Evolutionary conservation across 2,113 vertebrate genomes (phyloP).

Genomic region (Elgaria multicarinata): DNA sequence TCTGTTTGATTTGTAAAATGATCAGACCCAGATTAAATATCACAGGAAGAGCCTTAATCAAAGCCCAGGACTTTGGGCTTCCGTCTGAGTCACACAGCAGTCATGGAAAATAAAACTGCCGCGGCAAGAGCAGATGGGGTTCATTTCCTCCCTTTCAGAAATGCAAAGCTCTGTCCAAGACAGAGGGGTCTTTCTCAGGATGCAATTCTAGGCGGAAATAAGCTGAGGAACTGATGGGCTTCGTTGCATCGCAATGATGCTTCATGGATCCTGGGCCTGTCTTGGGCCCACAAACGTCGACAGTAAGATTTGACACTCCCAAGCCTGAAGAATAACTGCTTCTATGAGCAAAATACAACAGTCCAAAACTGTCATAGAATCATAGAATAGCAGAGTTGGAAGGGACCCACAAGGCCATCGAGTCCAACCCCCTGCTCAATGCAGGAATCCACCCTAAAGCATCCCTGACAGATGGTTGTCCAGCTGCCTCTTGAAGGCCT

Average conservation of each 20-base stretch:
- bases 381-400: too few relatives aligned
- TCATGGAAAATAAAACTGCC: neutral
- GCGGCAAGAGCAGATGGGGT: constrained; percentile 57
- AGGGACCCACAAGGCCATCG: too few relatives aligned
- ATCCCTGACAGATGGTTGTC: too few relatives aligned
- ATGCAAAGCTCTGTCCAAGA: neutral
- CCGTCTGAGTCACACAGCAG: constrained; percentile 48
- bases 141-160: constrained; percentile 43
- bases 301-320: neutral
- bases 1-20: constrained; percentile 61
- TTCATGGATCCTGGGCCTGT: neutral
- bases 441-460: too few relatives aligned
- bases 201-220: neutral
- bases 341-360: too few relatives aligned
- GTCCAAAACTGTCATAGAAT: too few relatives aligned
- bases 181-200: constrained; percentile 11
- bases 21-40: constrained; percentile 63
- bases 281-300: neutral
- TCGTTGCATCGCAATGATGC: neutral
- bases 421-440: too few relatives aligned
- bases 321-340: neutral
- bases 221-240: neutral
- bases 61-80: constrained; percentile 52
- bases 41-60: constrained; percentile 56
- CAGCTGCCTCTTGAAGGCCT: too few relatives aligned